Percentiles rank a stretch among this genome's conserved stretches.
These are phyloP conservation scores for Cenopis cana DNA, from an alignment of 2,888 invertebrate species.

Conservation along the genomic window DNA sequence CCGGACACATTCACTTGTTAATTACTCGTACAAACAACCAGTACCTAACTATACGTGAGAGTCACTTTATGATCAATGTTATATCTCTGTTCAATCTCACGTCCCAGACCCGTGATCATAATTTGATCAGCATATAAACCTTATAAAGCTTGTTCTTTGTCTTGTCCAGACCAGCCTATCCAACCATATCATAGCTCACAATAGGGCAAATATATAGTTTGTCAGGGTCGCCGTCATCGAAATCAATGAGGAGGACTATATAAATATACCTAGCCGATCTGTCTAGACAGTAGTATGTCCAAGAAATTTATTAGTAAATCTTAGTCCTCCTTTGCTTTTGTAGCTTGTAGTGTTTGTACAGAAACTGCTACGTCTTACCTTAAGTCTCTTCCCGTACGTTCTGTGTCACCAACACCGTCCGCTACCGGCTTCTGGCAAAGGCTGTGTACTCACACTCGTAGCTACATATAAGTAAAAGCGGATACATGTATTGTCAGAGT, in stretches of 20 bases:
- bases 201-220: too few species aligned
- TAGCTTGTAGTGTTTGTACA: neutral
- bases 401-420: conserved; percentile 18
- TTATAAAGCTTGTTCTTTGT: neutral
- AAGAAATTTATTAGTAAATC: neutral
- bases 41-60: too few species aligned
- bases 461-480: neutral
- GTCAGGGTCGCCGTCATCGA: too few species aligned
- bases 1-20: too few species aligned
- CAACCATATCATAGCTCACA: too few species aligned
- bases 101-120: neutral
- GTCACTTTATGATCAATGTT: too few species aligned
- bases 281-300: neutral
- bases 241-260: neutral
- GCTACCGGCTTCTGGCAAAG: neutral
- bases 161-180: too few species aligned
- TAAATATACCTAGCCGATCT: neutral
- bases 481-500: neutral
- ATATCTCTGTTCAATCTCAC: neutral
- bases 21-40: too few species aligned
- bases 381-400: conserved; percentile 21
- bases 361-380: conserved; percentile 13
- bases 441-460: neutral
- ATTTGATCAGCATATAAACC: neutral
- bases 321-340: conserved; percentile 2